phyloP scores from a whole-genome alignment of 2,113 vertebrate species.

The rat (Rattus norvegicus) region DNA sequence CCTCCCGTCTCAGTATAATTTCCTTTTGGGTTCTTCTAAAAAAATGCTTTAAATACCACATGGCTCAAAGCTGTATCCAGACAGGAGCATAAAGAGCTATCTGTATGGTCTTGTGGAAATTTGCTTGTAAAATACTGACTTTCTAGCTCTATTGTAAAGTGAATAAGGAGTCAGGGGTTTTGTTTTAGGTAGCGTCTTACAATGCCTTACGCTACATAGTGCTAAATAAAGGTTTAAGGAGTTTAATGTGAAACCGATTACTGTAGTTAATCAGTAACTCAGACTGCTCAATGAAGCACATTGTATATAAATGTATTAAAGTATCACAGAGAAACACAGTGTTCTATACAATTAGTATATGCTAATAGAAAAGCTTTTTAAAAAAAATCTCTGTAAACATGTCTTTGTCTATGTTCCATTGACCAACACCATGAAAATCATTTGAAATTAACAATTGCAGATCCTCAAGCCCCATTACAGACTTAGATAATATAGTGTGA shows the following conservation, averaged over 20 bases:
- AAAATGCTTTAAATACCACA: conserved; percentile 28
- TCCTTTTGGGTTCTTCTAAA: conserved; percentile 23
- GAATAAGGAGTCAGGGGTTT: not conserved
- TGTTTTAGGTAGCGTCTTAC: not conserved
- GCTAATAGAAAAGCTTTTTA: not conserved
- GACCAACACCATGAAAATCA: not conserved
- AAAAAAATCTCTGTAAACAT: not conserved
- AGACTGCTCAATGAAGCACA: not conserved
- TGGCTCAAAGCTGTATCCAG: not conserved
- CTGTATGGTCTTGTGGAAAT: not conserved
- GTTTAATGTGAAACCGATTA: conserved; percentile 15
- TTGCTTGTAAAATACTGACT: conserved; percentile 18
- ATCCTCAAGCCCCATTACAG: not conserved
- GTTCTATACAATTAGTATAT: not conserved
- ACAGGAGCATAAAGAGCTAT: not conserved
- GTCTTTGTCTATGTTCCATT: not conserved
- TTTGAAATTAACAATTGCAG: not conserved
- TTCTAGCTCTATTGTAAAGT: not conserved
- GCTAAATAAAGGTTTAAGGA: conserved; percentile 40
- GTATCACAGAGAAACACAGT: not conserved
- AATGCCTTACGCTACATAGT: not conserved
- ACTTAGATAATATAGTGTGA: not conserved
- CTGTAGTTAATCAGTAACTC: not conserved
- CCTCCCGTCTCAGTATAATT: not conserved
- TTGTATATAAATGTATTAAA: not conserved